Conservation (phyloP, 2,888 invertebrate genomes). For the Melanargia galathea region DNA sequence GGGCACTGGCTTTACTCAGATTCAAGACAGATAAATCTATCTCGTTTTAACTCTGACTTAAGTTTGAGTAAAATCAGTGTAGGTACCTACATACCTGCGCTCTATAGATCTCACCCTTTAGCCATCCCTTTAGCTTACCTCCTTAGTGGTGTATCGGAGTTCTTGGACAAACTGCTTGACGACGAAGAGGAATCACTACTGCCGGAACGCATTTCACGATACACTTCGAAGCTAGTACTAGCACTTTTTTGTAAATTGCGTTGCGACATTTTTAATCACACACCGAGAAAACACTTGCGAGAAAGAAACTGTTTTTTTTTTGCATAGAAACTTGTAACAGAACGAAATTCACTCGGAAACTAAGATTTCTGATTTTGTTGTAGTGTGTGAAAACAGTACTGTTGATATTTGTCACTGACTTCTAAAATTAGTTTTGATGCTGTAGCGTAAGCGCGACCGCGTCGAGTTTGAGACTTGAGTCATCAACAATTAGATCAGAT, state of each 20-base stretch:
- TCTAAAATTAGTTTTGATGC: conserved; percentile 67
- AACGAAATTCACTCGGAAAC: conserved; percentile 47
- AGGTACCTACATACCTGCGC: no score
- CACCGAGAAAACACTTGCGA: background rate
- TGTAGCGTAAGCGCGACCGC: conserved; percentile 47
- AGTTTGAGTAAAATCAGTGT: no score
- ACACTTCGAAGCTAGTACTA: conserved; percentile 62
- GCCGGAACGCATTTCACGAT: conserved; percentile 55
- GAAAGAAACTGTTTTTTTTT: background rate
- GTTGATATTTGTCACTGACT: conserved; percentile 63
- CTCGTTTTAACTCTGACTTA: no score
- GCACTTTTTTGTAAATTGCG: conserved; percentile 52
- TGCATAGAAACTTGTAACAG: conserved; percentile 7
- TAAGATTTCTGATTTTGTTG: conserved; percentile 46
- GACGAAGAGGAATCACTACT: conserved; percentile 66
- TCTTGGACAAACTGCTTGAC: conserved; percentile 60
- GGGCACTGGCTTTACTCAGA: no score
- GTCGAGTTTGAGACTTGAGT: conserved; percentile 51
- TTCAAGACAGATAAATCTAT: no score
- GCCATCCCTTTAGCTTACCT: conserved; percentile 48
- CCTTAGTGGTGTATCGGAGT: conserved; percentile 63
- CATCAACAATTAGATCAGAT: conserved; percentile 57
- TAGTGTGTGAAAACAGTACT: conserved; percentile 44
- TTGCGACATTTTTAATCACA: conserved; percentile 34
- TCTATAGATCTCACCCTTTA: no score